Conservation (phyloP, 2,797 vertebrate genomes). For the Yasuhikotakia modesta region DNA sequence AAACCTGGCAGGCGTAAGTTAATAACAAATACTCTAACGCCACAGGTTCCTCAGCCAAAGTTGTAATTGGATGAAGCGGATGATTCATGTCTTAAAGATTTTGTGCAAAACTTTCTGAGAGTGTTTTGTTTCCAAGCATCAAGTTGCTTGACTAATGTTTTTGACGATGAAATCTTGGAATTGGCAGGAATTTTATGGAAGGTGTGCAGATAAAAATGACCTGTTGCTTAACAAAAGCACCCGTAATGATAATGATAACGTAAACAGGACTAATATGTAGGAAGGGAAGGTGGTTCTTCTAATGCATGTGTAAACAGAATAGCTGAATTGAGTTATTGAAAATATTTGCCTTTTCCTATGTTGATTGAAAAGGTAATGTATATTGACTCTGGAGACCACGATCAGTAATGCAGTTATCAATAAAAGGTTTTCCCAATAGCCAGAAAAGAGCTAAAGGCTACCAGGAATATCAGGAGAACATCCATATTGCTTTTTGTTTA, state of each 20-base stretch:
- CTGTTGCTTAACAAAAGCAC: not conserved
- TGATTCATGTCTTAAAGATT: not conserved
- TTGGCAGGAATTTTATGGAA: not conserved
- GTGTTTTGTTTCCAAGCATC: not conserved
- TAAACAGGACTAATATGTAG: not conserved
- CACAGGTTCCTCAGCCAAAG: not conserved
- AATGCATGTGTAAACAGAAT: conserved; percentile 16
- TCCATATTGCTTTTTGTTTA: no score
- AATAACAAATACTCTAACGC: conserved; percentile 34
- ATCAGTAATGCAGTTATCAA: not conserved
- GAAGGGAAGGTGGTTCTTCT: not conserved
- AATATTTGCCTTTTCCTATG: not conserved
- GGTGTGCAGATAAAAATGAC: not conserved
- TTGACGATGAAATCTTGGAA: not conserved
- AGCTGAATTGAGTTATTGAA: not conserved
- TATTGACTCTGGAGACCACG: not conserved
- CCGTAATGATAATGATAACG: not conserved
- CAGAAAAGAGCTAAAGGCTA: not conserved
- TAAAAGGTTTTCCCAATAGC: not conserved
- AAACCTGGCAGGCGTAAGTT: conserved; percentile 26
- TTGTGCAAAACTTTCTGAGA: conserved; percentile 3
- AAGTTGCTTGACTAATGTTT: not conserved
- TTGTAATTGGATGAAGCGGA: conserved; percentile 22
- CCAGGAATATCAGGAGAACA: not conserved
- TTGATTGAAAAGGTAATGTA: not conserved